These are phyloP conservation scores for Acrobeloides nanus DNA, from an alignment of 2,888 invertebrate species.

Conservation along the genomic window DNA sequence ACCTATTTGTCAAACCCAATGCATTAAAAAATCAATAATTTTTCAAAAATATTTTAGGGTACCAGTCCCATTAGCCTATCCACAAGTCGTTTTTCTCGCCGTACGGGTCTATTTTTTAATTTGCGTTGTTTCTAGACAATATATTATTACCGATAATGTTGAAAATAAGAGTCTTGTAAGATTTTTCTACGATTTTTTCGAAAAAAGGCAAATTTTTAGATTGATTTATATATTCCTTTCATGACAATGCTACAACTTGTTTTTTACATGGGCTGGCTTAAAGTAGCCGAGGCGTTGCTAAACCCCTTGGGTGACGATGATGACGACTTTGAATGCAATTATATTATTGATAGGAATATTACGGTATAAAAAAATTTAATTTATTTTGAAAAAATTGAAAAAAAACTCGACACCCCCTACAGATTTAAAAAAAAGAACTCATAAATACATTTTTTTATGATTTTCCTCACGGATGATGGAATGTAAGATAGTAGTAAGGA, in stretches of 20 bases:
- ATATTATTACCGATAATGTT: conserved; percentile 12
- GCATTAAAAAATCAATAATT: too few relatives aligned
- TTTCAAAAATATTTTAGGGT: too few relatives aligned
- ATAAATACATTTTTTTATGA: background rate
- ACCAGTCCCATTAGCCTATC: conserved; percentile 40
- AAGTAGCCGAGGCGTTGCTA: conserved; percentile 44
- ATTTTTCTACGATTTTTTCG: background rate
- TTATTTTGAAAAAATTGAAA: too few relatives aligned
- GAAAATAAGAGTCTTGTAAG: conserved; percentile 7
- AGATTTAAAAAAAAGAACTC: too few relatives aligned
- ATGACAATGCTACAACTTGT: conserved; percentile 45
- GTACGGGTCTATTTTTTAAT: conserved; percentile 41
- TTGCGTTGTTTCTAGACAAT: conserved; percentile 39
- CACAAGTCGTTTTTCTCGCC: conserved; percentile 40
- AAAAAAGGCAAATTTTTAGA: conserved; percentile 11
- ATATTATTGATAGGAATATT: conserved; percentile 22
- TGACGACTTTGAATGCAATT: conserved; percentile 20
- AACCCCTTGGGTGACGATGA: conserved; percentile 36
- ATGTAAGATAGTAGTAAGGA: background rate
- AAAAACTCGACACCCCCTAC: too few relatives aligned
- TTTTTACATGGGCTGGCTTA: conserved; percentile 49
- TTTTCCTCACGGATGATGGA: background rate
- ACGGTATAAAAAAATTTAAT: conserved; percentile 6
- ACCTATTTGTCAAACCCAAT: too few relatives aligned
- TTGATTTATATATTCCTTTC: conserved; percentile 37